Percentiles rank a stretch among this genome's conserved stretches.
Evolutionary conservation across 2,113 vertebrate genomes (phyloP).

Genomic region (human): DNA sequence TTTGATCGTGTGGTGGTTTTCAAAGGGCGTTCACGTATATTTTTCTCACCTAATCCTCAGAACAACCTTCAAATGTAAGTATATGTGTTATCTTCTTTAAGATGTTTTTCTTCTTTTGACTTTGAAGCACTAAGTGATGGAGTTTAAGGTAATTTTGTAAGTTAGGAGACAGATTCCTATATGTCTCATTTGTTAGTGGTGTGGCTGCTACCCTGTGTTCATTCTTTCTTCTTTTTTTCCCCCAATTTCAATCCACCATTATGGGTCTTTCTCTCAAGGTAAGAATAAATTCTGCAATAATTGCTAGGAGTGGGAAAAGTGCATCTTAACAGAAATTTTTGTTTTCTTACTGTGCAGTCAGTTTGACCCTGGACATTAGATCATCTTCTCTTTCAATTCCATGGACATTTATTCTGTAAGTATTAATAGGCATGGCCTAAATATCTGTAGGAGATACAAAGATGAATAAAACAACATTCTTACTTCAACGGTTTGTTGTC

Average conservation of each 20-base stretch:
- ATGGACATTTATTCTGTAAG: not conserved
- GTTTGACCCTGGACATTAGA: not conserved
- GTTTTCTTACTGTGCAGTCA: not conserved
- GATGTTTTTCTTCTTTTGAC: slow-evolving; percentile 19
- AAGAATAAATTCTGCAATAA: slow-evolving; percentile 13
- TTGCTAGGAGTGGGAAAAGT: not conserved
- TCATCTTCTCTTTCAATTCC: not conserved
- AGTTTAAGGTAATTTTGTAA: slow-evolving; percentile 8
- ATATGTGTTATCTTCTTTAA: not conserved
- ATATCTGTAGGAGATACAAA: not conserved
- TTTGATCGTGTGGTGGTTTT: slow-evolving; percentile 40
- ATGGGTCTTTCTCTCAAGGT: not conserved
- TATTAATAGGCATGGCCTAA: not conserved
- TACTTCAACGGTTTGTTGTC: not conserved
- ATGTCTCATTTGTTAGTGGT: not conserved
- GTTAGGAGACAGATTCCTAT: not conserved
- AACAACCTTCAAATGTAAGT: slow-evolving; percentile 17
- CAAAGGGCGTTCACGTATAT: not conserved
- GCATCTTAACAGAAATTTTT: not conserved
- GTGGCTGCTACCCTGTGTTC: not conserved
- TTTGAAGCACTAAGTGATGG: not conserved
- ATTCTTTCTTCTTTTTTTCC: not conserved
- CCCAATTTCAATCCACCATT: not conserved
- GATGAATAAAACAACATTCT: not conserved
- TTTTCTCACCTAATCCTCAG: slow-evolving; percentile 28